phyloP scores from a whole-genome alignment of 1,140 invertebrate species.

The Neotoxoptera formosana region DNA sequence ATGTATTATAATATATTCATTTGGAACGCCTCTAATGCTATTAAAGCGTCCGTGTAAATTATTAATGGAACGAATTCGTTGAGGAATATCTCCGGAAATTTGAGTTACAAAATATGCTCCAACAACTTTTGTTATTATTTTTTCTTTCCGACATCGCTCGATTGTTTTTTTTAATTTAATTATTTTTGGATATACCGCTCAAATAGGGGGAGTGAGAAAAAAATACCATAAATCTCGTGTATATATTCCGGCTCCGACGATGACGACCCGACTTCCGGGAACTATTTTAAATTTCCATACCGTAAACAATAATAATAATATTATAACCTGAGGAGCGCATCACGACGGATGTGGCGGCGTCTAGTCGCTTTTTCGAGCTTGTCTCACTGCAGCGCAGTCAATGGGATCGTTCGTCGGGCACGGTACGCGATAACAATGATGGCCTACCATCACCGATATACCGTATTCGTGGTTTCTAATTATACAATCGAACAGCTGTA shows the following conservation, averaged over 20 bases:
- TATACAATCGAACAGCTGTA: slow-evolving; percentile 53
- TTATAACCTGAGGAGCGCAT: background rate
- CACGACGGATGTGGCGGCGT: background rate
- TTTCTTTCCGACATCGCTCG: background rate
- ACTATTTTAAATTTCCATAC: slow-evolving; percentile 44
- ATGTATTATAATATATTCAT: background rate
- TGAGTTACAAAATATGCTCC: background rate
- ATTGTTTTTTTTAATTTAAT: slow-evolving; percentile 10
- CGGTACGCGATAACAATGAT: background rate
- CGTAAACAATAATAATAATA: slow-evolving; percentile 20
- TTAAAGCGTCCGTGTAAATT: slow-evolving; percentile 25
- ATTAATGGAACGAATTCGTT: slow-evolving; percentile 8
- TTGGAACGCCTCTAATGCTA: background rate
- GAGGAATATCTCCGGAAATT: background rate
- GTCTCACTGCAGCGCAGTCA: background rate
- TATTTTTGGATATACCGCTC: background rate
- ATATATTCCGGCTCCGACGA: background rate
- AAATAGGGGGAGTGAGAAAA: background rate
- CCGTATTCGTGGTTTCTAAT: slow-evolving; percentile 49
- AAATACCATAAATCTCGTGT: slow-evolving; percentile 1
- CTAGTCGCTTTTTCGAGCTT: background rate
- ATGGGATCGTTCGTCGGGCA: slow-evolving; percentile 20
- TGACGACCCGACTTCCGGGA: slow-evolving; percentile 24
- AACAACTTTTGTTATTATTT: background rate
- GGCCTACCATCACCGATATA: background rate